Conservation (phyloP, 2,113 vertebrate species). For the Lucifuga dentata region DNA sequence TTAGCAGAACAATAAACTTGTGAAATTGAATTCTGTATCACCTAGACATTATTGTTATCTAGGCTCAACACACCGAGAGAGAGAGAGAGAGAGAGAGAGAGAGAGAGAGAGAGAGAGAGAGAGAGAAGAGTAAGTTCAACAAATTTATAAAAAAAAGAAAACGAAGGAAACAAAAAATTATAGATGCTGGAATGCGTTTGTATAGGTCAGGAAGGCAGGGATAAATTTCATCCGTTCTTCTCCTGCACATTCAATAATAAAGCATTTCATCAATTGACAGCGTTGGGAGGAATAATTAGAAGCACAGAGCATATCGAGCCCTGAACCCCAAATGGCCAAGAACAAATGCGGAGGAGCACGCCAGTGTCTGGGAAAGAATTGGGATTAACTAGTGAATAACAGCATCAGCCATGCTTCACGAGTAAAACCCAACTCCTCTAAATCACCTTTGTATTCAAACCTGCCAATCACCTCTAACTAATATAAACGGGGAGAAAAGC, state of each 20-base stretch:
- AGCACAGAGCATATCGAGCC: slow-evolving; percentile 49
- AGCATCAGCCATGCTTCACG: slow-evolving; percentile 44
- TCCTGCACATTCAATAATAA: slow-evolving; percentile 34
- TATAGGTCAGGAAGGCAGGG: slow-evolving; percentile 5
- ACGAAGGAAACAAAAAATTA: slow-evolving; percentile 5
- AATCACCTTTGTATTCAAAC: slow-evolving; percentile 31
- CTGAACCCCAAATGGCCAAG: slow-evolving; percentile 47
- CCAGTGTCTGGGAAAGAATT: slow-evolving; percentile 41
- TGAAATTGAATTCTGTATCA: slow-evolving; percentile 63
- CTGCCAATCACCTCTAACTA: slow-evolving; percentile 37
- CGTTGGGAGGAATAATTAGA: slow-evolving; percentile 55
- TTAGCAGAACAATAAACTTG: slow-evolving; percentile 58
- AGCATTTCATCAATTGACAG: slow-evolving; percentile 44
- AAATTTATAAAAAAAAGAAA: not conserved
- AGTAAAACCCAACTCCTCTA: slow-evolving; percentile 37
- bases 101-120: not conserved
- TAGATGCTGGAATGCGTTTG: slow-evolving; percentile 7
- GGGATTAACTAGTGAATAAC: slow-evolving; percentile 61
- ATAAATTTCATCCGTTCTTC: slow-evolving; percentile 34
- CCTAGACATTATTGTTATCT: slow-evolving; percentile 32
- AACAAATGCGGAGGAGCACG: slow-evolving; percentile 45
- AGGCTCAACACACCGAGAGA: slow-evolving; percentile 37
- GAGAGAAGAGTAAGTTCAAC: not conserved
- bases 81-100: not conserved
- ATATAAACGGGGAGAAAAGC: not conserved